phyloP scores from a whole-genome alignment of 2,797 vertebrate species.

The Thaleichthys pacificus region DNA sequence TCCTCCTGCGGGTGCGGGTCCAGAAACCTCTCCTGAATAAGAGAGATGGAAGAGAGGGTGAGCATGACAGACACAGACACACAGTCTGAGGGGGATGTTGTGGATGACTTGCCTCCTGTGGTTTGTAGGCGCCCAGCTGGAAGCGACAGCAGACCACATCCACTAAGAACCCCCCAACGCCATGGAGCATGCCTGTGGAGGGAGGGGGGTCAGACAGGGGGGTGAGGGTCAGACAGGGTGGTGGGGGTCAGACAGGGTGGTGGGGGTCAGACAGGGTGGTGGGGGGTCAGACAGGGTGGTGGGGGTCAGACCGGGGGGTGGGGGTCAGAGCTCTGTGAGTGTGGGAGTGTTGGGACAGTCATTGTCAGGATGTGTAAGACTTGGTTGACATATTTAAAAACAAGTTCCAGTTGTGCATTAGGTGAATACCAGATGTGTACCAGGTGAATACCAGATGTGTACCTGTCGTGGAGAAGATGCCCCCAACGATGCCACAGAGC shows the following conservation, averaged over 20 bases:
- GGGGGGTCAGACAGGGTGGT: neutral
- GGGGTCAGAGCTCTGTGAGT: neutral
- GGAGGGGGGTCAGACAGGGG: neutral
- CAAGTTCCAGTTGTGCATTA: neutral
- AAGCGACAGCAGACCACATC: conserved; percentile 94
- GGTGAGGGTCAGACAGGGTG: neutral
- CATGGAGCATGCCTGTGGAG: conserved; percentile 91
- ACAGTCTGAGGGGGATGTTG: neutral
- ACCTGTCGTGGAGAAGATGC: conserved; percentile 98
- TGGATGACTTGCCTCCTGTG: conserved; percentile 59
- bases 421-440: neutral
- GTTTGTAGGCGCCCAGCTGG: conserved; percentile 83
- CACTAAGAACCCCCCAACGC: conserved; percentile 86
- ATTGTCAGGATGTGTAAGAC: too few species aligned
- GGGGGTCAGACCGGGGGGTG: neutral
- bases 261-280: neutral
- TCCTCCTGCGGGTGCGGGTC: conserved; percentile 18
- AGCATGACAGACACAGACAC: neutral
- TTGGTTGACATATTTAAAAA: too few species aligned
- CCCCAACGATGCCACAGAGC: conserved; percentile 95
- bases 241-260: neutral
- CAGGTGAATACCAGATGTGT: neutral
- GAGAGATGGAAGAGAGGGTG: neutral
- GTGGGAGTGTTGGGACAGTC: too few species aligned
- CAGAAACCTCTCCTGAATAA: conserved; percentile 34